phyloP scores from a whole-genome alignment of 2,113 vertebrate genomes.

The Atractosteus spatula region DNA sequence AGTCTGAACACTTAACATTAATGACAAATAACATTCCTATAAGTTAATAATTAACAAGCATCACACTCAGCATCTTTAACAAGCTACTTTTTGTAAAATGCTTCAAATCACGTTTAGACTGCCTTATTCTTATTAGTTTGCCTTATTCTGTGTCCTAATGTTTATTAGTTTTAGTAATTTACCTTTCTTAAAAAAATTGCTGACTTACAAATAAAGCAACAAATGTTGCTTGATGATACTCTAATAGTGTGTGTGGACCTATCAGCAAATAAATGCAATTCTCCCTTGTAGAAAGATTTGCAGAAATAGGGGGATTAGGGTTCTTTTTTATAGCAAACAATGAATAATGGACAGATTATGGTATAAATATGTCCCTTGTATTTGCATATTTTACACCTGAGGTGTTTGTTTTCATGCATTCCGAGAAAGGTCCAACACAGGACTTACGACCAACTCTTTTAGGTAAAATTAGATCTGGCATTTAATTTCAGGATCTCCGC shows the following conservation, averaged over 20 bases:
- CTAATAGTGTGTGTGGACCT: not conserved
- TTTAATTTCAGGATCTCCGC: conserved; percentile 76
- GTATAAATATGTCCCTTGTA: conserved; percentile 3
- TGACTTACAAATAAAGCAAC: no score
- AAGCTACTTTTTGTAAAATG: no score
- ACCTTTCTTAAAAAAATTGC: not conserved
- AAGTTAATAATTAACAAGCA: no score
- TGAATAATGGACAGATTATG: not conserved
- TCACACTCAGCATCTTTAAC: no score
- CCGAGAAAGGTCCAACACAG: conserved; percentile 61
- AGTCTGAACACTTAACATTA: no score
- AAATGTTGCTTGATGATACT: no score
- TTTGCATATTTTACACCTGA: conserved; percentile 41
- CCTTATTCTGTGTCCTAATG: not conserved
- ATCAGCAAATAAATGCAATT: not conserved
- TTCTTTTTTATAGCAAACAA: not conserved
- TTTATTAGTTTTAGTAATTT: not conserved
- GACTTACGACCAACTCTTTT: conserved; percentile 70
- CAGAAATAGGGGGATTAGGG: not conserved
- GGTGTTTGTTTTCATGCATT: conserved; percentile 66
- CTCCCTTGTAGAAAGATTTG: not conserved
- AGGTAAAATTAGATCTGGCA: conserved; percentile 80
- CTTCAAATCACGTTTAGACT: not conserved
- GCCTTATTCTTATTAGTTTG: no score
- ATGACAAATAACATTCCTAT: no score